Conservation (phyloP, 2,888 invertebrate genomes). For the Limnephilus auricula region DNA sequence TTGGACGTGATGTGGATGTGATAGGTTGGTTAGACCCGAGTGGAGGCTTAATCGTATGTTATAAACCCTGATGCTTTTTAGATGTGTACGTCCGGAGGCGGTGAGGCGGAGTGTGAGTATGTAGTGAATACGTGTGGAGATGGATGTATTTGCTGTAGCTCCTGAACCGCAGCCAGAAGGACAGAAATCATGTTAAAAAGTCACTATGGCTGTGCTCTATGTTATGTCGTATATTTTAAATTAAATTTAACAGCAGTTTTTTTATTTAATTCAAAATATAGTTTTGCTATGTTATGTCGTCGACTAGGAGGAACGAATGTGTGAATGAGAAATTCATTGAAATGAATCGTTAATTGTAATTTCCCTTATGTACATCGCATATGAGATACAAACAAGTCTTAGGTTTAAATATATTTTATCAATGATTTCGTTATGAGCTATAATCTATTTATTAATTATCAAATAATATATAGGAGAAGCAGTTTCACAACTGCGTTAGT, state of each 20-base stretch:
- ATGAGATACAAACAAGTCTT: conserved; percentile 33
- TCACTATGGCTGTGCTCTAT: conserved; percentile 77
- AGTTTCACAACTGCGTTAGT: conserved; percentile 21
- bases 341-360: conserved; percentile 8
- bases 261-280: conserved; percentile 38
- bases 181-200: conserved; percentile 66
- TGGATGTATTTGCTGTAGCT: background rate
- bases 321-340: conserved; percentile 15
- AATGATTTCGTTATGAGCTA: conserved; percentile 40
- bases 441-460: conserved; percentile 54
- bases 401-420: conserved; percentile 50
- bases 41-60: conserved; percentile 34
- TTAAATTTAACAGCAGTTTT: conserved; percentile 37
- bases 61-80: conserved; percentile 40
- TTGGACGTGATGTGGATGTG: conserved; percentile 43
- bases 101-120: background rate
- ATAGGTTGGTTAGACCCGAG: background rate
- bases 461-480: conserved; percentile 14
- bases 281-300: conserved; percentile 47
- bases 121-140: background rate
- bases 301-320: conserved; percentile 12
- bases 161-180: conserved; percentile 50
- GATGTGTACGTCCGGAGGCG: conserved; percentile 32
- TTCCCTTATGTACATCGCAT: conserved; percentile 15
- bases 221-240: conserved; percentile 68